phyloP scores from a whole-genome alignment of 2,888 invertebrate genomes.

The Drosophila peninsularis region DNA sequence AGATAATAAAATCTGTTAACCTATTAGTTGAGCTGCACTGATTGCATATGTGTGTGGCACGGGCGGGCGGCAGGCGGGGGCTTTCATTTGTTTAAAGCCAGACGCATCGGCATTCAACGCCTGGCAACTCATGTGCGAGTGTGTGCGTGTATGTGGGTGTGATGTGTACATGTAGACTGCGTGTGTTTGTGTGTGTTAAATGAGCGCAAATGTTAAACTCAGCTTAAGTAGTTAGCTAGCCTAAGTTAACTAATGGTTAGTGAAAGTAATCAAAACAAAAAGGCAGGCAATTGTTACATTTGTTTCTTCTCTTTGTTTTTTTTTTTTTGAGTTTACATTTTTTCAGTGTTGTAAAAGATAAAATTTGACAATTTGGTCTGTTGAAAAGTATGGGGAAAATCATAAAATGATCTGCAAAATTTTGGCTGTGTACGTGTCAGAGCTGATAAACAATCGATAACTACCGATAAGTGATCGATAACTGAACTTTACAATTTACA shows the following conservation, averaged over 20 bases:
- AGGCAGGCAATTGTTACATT: slow-evolving; percentile 35
- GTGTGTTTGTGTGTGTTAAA: slow-evolving; percentile 24
- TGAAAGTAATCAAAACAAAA: slow-evolving; percentile 30
- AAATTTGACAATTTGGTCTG: slow-evolving; percentile 8
- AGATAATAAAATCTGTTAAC: slow-evolving; percentile 84
- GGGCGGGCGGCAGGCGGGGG: slow-evolving; percentile 54
- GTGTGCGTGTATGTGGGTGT: slow-evolving; percentile 10
- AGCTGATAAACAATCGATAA: slow-evolving; percentile 31
- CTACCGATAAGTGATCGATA: neutral
- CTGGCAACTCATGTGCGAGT: slow-evolving; percentile 45
- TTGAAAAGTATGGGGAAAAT: slow-evolving; percentile 9
- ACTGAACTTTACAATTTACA: neutral
- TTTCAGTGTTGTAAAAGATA: slow-evolving; percentile 4
- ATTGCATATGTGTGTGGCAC: slow-evolving; percentile 66
- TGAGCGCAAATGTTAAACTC: slow-evolving; percentile 21
- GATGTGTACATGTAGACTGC: slow-evolving; percentile 28
- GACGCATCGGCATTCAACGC: slow-evolving; percentile 58
- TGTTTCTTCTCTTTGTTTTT: neutral
- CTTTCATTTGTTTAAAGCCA: slow-evolving; percentile 28
- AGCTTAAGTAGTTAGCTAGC: slow-evolving; percentile 21
- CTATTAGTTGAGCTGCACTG: slow-evolving; percentile 78
- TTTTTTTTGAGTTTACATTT: neutral
- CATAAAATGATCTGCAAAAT: slow-evolving; percentile 6
- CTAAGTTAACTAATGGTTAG: slow-evolving; percentile 25
- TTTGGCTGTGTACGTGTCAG: slow-evolving; percentile 2